Percentiles rank a stretch among this genome's conserved stretches.
Conservation (phyloP, 2,888 invertebrate species). For the Cephus runcator region DNA sequence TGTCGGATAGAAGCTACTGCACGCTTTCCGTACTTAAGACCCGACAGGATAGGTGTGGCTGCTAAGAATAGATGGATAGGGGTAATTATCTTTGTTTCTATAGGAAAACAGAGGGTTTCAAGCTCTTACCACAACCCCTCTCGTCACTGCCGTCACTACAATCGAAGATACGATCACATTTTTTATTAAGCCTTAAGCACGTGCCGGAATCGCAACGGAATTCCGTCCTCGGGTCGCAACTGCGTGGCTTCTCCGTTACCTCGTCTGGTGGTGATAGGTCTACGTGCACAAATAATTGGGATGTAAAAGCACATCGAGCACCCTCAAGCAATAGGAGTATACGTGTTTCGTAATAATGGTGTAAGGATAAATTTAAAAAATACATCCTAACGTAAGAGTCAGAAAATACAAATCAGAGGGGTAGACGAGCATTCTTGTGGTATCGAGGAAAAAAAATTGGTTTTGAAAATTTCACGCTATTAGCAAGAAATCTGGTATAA, state of each 20-base stretch:
- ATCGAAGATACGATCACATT: constrained; percentile 72
- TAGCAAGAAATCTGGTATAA: background rate
- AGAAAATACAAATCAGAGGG: background rate
- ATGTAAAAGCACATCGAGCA: constrained; percentile 6
- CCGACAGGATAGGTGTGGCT: background rate
- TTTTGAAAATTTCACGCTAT: background rate
- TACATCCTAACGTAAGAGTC: background rate
- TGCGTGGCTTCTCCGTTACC: constrained; percentile 23
- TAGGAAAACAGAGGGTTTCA: background rate
- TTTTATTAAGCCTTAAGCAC: constrained; percentile 72
- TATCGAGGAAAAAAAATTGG: background rate
- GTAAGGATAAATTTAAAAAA: background rate
- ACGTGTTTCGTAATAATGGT: background rate
- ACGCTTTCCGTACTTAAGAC: background rate
- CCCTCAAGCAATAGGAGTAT: background rate
- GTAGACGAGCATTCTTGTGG: background rate
- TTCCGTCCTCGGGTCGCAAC: constrained; percentile 55
- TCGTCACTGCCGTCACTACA: constrained; percentile 76
- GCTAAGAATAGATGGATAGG: background rate
- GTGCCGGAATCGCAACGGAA: constrained; percentile 70
- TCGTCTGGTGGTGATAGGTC: constrained; percentile 31
- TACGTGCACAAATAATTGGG: constrained; percentile 38
- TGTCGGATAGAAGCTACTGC: background rate
- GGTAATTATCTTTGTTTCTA: background rate
- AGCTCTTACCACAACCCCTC: constrained; percentile 68